A percentile compares a stretch with the other conserved stretches of the same genome.
Conservation (phyloP, 2,888 invertebrate species). For the Rapana venosa region DNA sequence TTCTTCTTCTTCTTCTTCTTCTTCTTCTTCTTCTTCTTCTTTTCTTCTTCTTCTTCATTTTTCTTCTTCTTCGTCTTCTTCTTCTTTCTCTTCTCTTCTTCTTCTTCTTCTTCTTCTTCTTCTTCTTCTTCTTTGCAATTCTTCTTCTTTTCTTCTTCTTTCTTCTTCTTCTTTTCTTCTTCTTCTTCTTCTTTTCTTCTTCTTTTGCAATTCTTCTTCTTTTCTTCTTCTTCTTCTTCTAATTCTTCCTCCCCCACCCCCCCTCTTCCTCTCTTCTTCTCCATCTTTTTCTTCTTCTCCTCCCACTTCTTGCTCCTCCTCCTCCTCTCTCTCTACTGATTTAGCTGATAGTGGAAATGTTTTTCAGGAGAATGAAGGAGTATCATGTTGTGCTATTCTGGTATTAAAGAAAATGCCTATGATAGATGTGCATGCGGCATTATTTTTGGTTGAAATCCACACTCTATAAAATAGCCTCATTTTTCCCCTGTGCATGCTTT, state of each 20-base stretch:
- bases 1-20: not conserved
- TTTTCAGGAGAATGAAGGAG: too few species aligned
- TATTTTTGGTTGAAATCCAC: too few species aligned
- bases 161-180: not conserved
- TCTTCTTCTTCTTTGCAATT: not conserved
- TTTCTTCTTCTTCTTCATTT: not conserved
- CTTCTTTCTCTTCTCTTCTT: too few species aligned
- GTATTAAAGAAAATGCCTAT: too few species aligned
- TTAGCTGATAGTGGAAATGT: too few species aligned
- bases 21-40: not conserved
- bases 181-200: not conserved
- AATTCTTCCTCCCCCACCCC: not conserved
- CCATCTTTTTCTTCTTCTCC: not conserved
- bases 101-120: not conserved
- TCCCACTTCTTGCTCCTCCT: not conserved
- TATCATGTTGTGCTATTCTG: too few species aligned
- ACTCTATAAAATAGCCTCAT: too few species aligned
- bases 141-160: not conserved
- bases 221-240: not conserved
- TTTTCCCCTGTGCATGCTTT: too few species aligned
- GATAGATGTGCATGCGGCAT: too few species aligned
- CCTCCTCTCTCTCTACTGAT: not conserved
- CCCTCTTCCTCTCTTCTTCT: not conserved
- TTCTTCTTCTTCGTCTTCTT: not conserved
- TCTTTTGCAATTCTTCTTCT: too few species aligned